Evolutionary conservation across 2,888 invertebrate genomes (phyloP).

Genomic region (Gymnoscelis rufifasciata): DNA sequence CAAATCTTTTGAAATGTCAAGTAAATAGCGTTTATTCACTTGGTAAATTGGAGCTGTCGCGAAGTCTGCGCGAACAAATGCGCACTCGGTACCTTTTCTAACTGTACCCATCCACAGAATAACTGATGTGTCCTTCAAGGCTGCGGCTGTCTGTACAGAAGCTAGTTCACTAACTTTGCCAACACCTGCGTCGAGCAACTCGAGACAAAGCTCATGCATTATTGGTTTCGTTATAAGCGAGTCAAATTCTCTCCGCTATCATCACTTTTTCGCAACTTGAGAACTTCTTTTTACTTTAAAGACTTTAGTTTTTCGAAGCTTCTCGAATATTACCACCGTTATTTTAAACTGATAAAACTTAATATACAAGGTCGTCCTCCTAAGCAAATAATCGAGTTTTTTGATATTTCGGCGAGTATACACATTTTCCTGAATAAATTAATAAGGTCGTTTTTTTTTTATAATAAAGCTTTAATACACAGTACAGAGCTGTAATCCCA

Average conservation of each 20-base stretch:
- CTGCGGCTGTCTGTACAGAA: neutral
- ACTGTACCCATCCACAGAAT: constrained; percentile 2
- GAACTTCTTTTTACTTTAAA: neutral
- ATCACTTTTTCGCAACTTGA: constrained; percentile 7
- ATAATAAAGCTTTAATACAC: neutral
- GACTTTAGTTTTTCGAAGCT: no score
- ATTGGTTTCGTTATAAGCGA: constrained; percentile 22
- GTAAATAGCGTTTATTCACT: constrained; percentile 2
- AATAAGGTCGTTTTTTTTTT: neutral
- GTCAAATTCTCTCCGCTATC: constrained; percentile 6
- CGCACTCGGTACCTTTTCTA: neutral
- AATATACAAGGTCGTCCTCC: no score
- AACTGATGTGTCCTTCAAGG: constrained; percentile 6
- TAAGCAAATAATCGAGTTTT: no score
- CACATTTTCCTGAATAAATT: no score
- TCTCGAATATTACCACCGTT: neutral
- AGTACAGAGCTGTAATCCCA: neutral
- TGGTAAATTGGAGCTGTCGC: neutral
- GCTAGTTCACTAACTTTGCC: constrained; percentile 14
- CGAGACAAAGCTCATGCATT: constrained; percentile 15
- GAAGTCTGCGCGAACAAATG: constrained; percentile 2
- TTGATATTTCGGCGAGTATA: no score
- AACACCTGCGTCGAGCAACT: constrained; percentile 22
- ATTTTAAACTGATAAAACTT: neutral
- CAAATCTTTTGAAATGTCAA: constrained; percentile 1